Percentiles rank a stretch among this genome's conserved stretches.
Conservation (phyloP, 2,888 invertebrate species). For the Yponomeuta plumbellus region DNA sequence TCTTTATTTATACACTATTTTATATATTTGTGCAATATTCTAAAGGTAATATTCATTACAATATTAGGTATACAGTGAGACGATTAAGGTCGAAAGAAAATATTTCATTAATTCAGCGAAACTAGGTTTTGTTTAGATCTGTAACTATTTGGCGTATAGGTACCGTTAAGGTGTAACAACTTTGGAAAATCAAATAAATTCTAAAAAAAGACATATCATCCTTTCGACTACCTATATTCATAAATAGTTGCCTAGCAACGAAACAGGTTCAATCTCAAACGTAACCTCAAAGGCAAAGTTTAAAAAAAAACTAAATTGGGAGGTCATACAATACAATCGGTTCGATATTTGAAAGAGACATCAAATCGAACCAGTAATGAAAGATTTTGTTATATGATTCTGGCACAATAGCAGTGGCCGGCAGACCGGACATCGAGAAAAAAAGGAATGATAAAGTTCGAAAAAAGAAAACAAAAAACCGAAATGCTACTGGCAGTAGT, state of each 20-base stretch:
- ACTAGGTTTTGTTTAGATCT: too few relatives aligned
- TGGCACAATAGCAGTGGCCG: conserved; percentile 29
- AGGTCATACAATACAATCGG: background rate
- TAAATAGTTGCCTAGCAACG: background rate
- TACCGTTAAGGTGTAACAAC: too few relatives aligned
- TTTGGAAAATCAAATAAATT: too few relatives aligned
- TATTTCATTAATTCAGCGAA: too few relatives aligned
- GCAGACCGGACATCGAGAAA: conserved; percentile 42
- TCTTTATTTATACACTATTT: too few relatives aligned
- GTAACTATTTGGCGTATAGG: too few relatives aligned
- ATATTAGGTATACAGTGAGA: too few relatives aligned
- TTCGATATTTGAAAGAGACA: conserved; percentile 25
- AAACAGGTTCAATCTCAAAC: background rate
- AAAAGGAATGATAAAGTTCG: conserved; percentile 27
- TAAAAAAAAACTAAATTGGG: background rate
- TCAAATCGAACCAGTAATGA: conserved; percentile 44
- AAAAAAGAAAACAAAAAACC: conserved; percentile 23
- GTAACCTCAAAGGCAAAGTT: background rate
- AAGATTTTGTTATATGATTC: conserved; percentile 47
- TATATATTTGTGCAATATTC: too few relatives aligned
- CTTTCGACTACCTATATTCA: background rate
- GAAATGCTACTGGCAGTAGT: conserved; percentile 52
- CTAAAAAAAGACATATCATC: too few relatives aligned
- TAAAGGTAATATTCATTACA: too few relatives aligned
- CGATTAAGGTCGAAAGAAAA: too few relatives aligned